A percentile compares a stretch with the other conserved stretches of the same genome.
Conservation (phyloP, 2,888 invertebrate species). For the Caenorhabditis sp. region DNA sequence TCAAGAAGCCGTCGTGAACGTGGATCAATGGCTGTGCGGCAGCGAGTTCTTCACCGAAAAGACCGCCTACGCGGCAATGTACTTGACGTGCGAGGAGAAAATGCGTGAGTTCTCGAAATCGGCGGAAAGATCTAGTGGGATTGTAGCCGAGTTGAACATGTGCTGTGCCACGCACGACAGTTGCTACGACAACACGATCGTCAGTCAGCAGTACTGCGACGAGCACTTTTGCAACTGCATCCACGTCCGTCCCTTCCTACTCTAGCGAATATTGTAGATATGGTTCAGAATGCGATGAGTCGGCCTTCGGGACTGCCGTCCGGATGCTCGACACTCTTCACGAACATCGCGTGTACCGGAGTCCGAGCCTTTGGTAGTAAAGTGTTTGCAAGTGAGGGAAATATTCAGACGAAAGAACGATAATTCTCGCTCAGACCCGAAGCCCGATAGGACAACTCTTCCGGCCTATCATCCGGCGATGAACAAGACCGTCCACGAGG, state of each 20-base stretch:
- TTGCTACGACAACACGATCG: constrained; percentile 12
- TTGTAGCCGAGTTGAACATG: constrained; percentile 23
- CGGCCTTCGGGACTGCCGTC: neutral
- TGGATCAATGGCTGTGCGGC: neutral
- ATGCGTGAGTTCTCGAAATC: constrained; percentile 3
- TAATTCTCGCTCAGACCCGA: neutral
- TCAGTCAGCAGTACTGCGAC: constrained; percentile 2
- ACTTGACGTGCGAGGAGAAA: constrained; percentile 13
- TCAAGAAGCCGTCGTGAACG: neutral
- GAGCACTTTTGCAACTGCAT: constrained; percentile 9
- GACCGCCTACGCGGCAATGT: neutral
- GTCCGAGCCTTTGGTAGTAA: neutral
- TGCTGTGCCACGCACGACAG: constrained; percentile 35
- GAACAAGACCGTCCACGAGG: constrained; percentile 11
- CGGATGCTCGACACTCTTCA: neutral
- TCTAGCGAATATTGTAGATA: neutral
- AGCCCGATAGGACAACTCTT: neutral
- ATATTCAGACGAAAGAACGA: neutral
- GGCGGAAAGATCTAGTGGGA: neutral
- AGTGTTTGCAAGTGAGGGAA: too few species aligned
- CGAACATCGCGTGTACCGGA: neutral
- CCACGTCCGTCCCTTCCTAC: neutral
- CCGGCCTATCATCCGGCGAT: constrained; percentile 20
- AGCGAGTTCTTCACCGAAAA: neutral
- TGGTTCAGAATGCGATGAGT: neutral